Percentiles rank a stretch among this genome's conserved stretches.
phyloP scores from a whole-genome alignment of 1,140 invertebrate species.

The Aphis gossypii region DNA sequence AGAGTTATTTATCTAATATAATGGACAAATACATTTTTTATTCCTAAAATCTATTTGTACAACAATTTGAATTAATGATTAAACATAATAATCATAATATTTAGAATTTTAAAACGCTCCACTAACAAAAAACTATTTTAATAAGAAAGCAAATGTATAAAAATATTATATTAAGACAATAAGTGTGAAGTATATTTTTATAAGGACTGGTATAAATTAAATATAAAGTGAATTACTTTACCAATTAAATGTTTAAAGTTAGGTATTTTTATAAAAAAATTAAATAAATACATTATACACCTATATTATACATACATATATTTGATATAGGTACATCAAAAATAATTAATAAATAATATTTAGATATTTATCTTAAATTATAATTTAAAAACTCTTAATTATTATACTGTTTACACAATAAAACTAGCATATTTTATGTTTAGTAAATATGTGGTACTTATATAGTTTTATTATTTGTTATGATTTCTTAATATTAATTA shows the following conservation, averaged over 20 bases:
- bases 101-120: conserved; percentile 8
- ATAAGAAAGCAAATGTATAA: background rate
- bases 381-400: background rate
- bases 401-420: background rate
- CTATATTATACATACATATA: background rate
- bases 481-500: background rate
- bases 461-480: background rate
- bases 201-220: background rate
- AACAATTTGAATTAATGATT: background rate
- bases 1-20: background rate
- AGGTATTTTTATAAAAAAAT: background rate
- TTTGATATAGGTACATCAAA: background rate
- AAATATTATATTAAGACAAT: background rate
- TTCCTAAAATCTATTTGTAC: background rate
- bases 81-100: background rate
- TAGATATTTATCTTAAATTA: background rate
- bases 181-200: background rate
- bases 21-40: background rate
- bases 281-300: background rate
- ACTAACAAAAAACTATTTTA: background rate
- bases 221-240: background rate
- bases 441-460: background rate
- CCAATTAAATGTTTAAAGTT: background rate
- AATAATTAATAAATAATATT: background rate
- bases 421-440: background rate